Percentiles rank a stretch among this genome's conserved stretches.
Evolutionary conservation across 1,140 invertebrate genomes (phyloP).

Genomic region (Hylaeus anthracinus): DNA sequence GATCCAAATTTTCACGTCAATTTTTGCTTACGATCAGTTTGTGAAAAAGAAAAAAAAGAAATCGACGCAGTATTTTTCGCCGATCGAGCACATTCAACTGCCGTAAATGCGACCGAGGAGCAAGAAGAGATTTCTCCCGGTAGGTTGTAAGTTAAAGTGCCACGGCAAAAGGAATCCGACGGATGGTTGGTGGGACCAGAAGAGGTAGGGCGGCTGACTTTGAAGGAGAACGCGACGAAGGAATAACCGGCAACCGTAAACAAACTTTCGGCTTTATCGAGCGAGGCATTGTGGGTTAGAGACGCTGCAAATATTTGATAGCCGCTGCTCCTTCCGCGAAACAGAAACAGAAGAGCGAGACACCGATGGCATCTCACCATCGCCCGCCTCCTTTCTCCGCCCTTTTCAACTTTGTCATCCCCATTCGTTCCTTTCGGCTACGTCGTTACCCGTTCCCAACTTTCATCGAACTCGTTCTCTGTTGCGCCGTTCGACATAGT

Average conservation of each 20-base stretch:
- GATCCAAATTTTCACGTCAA: conserved; percentile 1
- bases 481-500: conserved; percentile 30
- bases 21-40: background rate
- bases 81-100: conserved; percentile 39
- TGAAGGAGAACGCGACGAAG: conserved; percentile 57
- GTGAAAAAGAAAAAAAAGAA: background rate
- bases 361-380: conserved; percentile 48
- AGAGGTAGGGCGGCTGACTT: background rate
- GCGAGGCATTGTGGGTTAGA: conserved; percentile 69
- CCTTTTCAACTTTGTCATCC: conserved; percentile 56
- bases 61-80: conserved; percentile 22
- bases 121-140: conserved; percentile 42
- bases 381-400: conserved; percentile 40
- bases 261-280: conserved; percentile 76
- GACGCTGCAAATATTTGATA: conserved; percentile 77
- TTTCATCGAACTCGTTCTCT: conserved; percentile 23
- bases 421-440: conserved; percentile 42
- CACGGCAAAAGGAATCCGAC: conserved; percentile 46
- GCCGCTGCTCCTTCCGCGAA: conserved; percentile 63
- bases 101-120: conserved; percentile 19
- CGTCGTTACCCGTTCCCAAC: conserved; percentile 33
- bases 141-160: conserved; percentile 56
- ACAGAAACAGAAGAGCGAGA: conserved; percentile 58
- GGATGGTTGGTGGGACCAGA: background rate
- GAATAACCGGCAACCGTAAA: conserved; percentile 72